Evolutionary conservation across 2,888 invertebrate genomes (phyloP).

Genomic region (Agelastica alni): DNA sequence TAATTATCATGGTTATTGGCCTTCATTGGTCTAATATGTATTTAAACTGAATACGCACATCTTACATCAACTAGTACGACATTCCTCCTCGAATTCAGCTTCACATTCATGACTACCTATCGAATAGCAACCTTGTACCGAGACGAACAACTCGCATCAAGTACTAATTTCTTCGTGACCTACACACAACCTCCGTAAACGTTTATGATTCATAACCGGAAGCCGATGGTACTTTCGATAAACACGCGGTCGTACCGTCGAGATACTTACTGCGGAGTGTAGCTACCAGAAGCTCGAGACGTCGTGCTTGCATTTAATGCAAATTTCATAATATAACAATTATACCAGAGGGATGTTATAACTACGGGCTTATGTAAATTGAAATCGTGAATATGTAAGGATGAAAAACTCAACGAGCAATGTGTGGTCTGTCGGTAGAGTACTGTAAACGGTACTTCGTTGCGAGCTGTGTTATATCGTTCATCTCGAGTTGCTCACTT

Average conservation of each 20-base stretch:
- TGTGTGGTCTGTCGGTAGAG: constrained; percentile 10
- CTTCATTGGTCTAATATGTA: no score
- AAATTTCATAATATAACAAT: constrained; percentile 45
- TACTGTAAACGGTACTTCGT: no score
- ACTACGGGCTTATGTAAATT: constrained; percentile 44
- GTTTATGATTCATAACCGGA: constrained; percentile 23
- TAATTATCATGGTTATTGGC: no score
- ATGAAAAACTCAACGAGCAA: constrained; percentile 4
- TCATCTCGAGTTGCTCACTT: no score
- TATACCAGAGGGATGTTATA: constrained; percentile 42
- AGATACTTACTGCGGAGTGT: neutral
- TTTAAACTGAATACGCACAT: no score
- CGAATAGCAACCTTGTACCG: constrained; percentile 3
- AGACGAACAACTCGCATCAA: constrained; percentile 3
- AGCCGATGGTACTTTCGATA: constrained; percentile 12
- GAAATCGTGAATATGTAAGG: constrained; percentile 40
- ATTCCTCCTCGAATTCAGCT: neutral
- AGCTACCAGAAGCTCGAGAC: constrained; percentile 32
- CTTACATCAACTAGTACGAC: no score
- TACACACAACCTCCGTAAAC: constrained; percentile 8
- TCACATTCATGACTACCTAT: constrained; percentile 9
- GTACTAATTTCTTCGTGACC: constrained; percentile 22
- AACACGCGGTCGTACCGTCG: constrained; percentile 1
- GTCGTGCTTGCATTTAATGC: constrained; percentile 45
- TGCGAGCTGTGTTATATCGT: no score